Conservation (phyloP, 1,140 invertebrate genomes). For the Halyomorpha halys region DNA sequence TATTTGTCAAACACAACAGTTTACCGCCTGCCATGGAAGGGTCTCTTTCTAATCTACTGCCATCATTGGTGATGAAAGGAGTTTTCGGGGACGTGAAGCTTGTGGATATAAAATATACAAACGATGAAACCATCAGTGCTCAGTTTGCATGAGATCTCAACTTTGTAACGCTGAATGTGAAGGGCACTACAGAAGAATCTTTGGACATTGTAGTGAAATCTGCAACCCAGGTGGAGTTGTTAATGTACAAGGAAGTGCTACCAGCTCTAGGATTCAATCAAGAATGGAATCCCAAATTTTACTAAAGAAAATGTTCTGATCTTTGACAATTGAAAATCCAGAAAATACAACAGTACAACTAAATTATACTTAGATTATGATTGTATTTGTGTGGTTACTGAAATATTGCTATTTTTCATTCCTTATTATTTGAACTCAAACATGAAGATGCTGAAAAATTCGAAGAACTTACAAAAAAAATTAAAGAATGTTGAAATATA, state of each 20-base stretch:
- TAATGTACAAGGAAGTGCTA: slow-evolving; percentile 27
- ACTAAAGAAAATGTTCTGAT: slow-evolving; percentile 31
- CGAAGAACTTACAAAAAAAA: slow-evolving; percentile 28
- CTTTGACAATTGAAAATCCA: slow-evolving; percentile 33
- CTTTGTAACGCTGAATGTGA: background rate
- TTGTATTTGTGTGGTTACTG: slow-evolving; percentile 33
- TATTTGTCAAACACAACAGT: too few relatives aligned
- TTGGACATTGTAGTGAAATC: background rate
- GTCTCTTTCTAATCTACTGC: background rate
- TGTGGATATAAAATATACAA: background rate
- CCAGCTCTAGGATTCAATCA: slow-evolving; percentile 13
- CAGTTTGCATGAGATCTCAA: background rate
- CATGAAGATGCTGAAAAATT: slow-evolving; percentile 32
- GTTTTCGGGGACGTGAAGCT: background rate
- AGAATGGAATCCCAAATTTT: slow-evolving; percentile 23
- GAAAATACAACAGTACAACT: slow-evolving; percentile 24
- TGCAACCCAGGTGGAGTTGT: slow-evolving; percentile 22
- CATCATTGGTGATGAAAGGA: background rate
- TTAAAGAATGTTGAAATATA: slow-evolving; percentile 29
- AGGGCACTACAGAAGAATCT: background rate
- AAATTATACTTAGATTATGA: slow-evolving; percentile 29
- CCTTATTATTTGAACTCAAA: slow-evolving; percentile 35
- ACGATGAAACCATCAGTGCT: background rate
- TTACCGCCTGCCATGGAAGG: too few relatives aligned
- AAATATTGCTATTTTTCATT: slow-evolving; percentile 37